Evolutionary conservation across 1,140 invertebrate genomes (phyloP).

Genomic region (Monochamus saltuarius): DNA sequence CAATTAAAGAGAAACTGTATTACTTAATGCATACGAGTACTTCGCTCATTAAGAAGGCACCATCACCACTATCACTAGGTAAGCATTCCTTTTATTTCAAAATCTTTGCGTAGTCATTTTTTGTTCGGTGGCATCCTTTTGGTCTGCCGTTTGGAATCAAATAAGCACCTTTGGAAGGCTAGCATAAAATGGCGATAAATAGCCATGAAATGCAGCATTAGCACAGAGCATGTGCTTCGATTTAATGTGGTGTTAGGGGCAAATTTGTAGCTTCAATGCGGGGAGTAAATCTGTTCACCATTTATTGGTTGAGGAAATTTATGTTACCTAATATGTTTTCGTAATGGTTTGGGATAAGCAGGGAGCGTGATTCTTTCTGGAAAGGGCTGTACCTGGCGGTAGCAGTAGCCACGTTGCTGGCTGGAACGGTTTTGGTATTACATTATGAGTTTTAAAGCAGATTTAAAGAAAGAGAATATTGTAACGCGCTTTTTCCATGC

Average conservation of each 20-base stretch:
- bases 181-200: slow-evolving; percentile 7
- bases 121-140: too few relatives aligned
- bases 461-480: neutral
- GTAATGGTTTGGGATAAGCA: slow-evolving; percentile 13
- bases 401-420: neutral
- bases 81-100: too few relatives aligned
- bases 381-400: slow-evolving; percentile 1
- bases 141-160: too few relatives aligned
- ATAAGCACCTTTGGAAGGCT: too few relatives aligned
- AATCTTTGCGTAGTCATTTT: too few relatives aligned
- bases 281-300: slow-evolving; percentile 19
- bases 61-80: too few relatives aligned
- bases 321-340: slow-evolving; percentile 12
- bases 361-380: slow-evolving; percentile 2
- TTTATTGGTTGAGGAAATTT: slow-evolving; percentile 20
- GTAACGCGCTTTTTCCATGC: too few relatives aligned
- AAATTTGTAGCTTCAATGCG: slow-evolving; percentile 16
- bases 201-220: slow-evolving; percentile 15
- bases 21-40: too few relatives aligned
- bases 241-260: slow-evolving; percentile 17
- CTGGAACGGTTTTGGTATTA: too few relatives aligned
- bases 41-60: too few relatives aligned
- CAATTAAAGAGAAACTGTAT: too few relatives aligned
- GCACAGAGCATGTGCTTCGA: slow-evolving; percentile 2
- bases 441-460: neutral